Conservation (phyloP, 2,888 invertebrate species). For the Metallyticus violacea region DNA sequence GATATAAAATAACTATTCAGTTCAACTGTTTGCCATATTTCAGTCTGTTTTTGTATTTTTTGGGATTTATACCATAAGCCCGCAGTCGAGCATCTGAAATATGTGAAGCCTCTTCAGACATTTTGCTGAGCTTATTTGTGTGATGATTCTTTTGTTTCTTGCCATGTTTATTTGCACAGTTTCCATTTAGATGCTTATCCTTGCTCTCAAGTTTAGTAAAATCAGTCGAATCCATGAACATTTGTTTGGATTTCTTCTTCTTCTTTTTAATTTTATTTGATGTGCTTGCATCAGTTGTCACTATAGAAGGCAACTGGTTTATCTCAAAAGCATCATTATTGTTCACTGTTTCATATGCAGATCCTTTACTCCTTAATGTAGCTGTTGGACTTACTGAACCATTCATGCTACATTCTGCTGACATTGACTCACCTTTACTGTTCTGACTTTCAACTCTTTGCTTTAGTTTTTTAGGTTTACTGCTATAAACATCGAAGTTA, state of each 20-base stretch:
- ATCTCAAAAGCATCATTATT: neutral
- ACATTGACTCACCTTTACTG: neutral
- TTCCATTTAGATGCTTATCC: slow-evolving; percentile 22
- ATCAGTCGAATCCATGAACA: slow-evolving; percentile 22
- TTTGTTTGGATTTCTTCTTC: neutral
- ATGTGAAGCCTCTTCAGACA: neutral
- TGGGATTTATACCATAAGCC: slow-evolving; percentile 91
- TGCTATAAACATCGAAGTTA: neutral
- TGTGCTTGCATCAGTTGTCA: neutral
- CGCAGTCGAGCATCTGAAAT: slow-evolving; percentile 78
- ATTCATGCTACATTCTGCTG: neutral
- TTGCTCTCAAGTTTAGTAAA: slow-evolving; percentile 29
- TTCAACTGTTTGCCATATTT: slow-evolving; percentile 53
- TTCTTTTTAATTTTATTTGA: neutral
- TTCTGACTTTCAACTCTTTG: neutral
- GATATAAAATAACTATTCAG: neutral
- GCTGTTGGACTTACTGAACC: neutral
- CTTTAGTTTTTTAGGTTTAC: neutral
- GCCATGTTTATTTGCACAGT: slow-evolving; percentile 20
- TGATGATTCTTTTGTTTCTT: slow-evolving; percentile 37
- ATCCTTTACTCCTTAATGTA: too few relatives aligned
- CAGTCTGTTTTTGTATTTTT: slow-evolving; percentile 76
- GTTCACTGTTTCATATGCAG: neutral
- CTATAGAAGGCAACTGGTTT: neutral
- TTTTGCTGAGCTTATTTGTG: slow-evolving; percentile 30